A percentile compares a stretch with the other conserved stretches of the same genome.
Conservation (phyloP, 1,140 invertebrate species). For the Drosophila sturtevanti region DNA sequence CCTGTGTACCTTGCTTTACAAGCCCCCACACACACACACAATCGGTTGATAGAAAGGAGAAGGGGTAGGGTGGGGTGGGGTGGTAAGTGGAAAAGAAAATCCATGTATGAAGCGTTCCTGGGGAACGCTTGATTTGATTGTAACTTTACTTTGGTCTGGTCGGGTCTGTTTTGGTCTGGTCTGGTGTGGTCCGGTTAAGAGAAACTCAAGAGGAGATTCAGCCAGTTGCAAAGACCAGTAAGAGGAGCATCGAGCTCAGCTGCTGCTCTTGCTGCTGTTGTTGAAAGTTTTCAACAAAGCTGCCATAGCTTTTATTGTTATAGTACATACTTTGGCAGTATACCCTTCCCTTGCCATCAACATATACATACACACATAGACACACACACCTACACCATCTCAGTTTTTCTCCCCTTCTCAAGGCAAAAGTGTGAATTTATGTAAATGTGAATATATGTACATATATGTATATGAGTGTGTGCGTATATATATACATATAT, state of each 20-base stretch:
- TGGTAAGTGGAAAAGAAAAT: conserved; percentile 17
- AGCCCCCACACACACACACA: conserved; percentile 5
- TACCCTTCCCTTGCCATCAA: not conserved
- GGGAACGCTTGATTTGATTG: conserved; percentile 78
- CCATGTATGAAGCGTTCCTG: conserved; percentile 55
- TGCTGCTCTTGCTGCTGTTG: conserved; percentile 55
- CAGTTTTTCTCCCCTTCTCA: not conserved
- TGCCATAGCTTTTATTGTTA: conserved; percentile 49
- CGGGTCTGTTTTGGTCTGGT: not conserved
- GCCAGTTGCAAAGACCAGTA: conserved; percentile 22
- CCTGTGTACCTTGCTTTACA: conserved; percentile 34
- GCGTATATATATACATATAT: not conserved
- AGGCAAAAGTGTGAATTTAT: conserved; percentile 52
- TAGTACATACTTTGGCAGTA: conserved; percentile 7
- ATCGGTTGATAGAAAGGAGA: conserved; percentile 14
- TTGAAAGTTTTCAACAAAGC: conserved; percentile 71
- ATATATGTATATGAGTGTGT: conserved; percentile 8
- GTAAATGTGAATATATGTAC: conserved; percentile 34
- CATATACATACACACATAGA: no score
- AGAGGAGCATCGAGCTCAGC: conserved; percentile 49
- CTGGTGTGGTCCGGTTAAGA: conserved; percentile 22
- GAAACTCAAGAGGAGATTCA: conserved; percentile 17
- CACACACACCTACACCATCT: not conserved
- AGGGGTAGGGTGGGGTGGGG: no score
- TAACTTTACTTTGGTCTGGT: conserved; percentile 35